A percentile compares a stretch with the other conserved stretches of the same genome.
Conservation (phyloP, 1,140 invertebrate genomes). For the Chymomyza costata region DNA sequence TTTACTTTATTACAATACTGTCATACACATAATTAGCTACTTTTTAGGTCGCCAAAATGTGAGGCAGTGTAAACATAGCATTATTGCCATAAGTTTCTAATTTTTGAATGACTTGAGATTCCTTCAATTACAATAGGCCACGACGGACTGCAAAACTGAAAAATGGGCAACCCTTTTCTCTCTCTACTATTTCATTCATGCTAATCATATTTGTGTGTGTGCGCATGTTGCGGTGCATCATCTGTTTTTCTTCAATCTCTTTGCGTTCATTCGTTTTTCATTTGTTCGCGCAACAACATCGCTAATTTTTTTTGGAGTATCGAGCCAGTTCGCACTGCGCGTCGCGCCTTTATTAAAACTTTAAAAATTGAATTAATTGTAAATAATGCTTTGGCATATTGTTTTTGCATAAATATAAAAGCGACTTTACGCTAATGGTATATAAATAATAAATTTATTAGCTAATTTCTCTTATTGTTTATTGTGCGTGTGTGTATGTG, state of each 20-base stretch:
- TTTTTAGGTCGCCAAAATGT: too few species aligned
- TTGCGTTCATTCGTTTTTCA: slow-evolving; percentile 55
- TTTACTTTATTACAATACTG: too few species aligned
- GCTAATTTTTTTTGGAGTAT: slow-evolving; percentile 9
- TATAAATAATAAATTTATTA: slow-evolving; percentile 14
- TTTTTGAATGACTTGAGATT: too few species aligned
- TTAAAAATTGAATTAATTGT: slow-evolving; percentile 15
- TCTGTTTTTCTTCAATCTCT: slow-evolving; percentile 53
- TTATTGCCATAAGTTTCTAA: too few species aligned
- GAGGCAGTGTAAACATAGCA: too few species aligned
- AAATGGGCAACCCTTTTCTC: neutral
- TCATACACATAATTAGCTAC: too few species aligned
- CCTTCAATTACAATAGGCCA: too few species aligned
- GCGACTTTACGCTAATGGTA: slow-evolving; percentile 27
- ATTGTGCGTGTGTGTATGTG: slow-evolving; percentile 24
- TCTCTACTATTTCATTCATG: slow-evolving; percentile 40
- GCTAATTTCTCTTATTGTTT: slow-evolving; percentile 29
- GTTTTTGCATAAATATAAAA: slow-evolving; percentile 5
- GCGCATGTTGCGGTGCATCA: slow-evolving; percentile 18
- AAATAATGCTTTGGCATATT: too few species aligned
- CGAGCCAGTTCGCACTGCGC: slow-evolving; percentile 33
- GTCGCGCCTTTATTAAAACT: too few species aligned
- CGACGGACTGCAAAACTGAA: too few species aligned
- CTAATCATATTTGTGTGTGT: slow-evolving; percentile 9
- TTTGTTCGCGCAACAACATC: slow-evolving; percentile 64